Evolutionary conservation across 2,888 invertebrate genomes (phyloP).

Genomic region (Parnassius orleans): DNA sequence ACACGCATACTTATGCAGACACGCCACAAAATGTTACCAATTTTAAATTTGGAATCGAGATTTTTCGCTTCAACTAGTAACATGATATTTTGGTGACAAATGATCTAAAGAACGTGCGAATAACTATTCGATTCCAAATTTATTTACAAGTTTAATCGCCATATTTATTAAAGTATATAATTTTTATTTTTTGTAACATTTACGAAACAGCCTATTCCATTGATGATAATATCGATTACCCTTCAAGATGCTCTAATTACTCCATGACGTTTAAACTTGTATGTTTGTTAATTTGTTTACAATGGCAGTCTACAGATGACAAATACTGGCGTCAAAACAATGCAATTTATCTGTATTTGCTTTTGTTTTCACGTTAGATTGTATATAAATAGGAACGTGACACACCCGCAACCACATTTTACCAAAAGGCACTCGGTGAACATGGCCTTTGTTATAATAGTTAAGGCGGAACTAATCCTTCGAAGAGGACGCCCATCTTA

Average conservation of each 20-base stretch:
- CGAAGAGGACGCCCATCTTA: slow-evolving; percentile 19
- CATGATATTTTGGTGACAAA: neutral
- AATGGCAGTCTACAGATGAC: slow-evolving; percentile 1
- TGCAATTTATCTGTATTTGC: slow-evolving; percentile 11
- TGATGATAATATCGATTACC: neutral
- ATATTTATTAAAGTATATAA: slow-evolving; percentile 26
- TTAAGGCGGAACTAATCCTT: slow-evolving; percentile 20
- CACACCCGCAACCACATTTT: slow-evolving; percentile 40
- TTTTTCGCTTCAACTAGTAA: slow-evolving; percentile 17
- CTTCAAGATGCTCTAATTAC: neutral
- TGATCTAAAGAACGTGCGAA: slow-evolving; percentile 6
- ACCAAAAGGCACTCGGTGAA: slow-evolving; percentile 26
- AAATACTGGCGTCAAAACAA: slow-evolving; percentile 10
- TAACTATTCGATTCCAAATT: slow-evolving; percentile 44
- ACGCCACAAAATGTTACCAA: slow-evolving; percentile 42
- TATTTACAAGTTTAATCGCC: slow-evolving; percentile 41
- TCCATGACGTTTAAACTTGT: slow-evolving; percentile 23
- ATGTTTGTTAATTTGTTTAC: neutral
- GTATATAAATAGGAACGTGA: slow-evolving; percentile 18
- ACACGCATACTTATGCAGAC: slow-evolving; percentile 43
- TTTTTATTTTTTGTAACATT: too few relatives aligned
- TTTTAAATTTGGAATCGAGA: slow-evolving; percentile 44
- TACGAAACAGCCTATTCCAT: too few relatives aligned
- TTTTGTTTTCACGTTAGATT: slow-evolving; percentile 14
- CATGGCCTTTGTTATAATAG: slow-evolving; percentile 24